Base-by-base conservation (phyloP, 2,888 invertebrate genomes). In the Sepioteuthis lessoniana region DNA sequence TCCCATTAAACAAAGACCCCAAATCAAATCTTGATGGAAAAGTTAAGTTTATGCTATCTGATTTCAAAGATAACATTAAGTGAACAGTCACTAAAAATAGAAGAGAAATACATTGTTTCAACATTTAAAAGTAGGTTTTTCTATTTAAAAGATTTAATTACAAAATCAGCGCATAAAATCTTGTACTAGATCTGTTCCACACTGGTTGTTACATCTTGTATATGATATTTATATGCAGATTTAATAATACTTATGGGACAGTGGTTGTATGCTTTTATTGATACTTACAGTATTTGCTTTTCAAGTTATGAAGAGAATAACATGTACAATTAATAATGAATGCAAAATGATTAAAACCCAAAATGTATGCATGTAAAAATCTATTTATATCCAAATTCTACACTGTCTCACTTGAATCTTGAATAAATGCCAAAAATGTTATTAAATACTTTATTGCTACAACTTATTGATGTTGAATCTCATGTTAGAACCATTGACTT, bases 281-380 rank as follows among this genome's bases (percentile, higher is more conserved):
- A 55, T 55, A 21, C 21, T 25, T 21, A 3, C 7, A 55, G 0
- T 55, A 25, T 21, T 55, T n/a, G 1, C 76, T 35, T n/a, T 76
- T n/a, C 7, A 8, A 76, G 13, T 76, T 76, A 76, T n/a, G 13
- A 76, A 1, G n/a, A 76, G 76, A 76, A n/a, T 16, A 76, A n/a
- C 16, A 76, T 76, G 76, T 16, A 35, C 13, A n/a, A 2, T n/a
- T 76, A 1, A 35, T 76, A 76, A 76, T n/a, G 76, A 76, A n/a
- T n/a, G n/a, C n/a, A 76, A 76, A 76, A 76, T 76, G 76, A 76
- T 76, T 76, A 76, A 76, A 76, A 76, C n/a, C n/a, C 76, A n/a
- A 76, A 76, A n/a, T 76, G 25, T 76, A 35, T 76, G 76, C 76
- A 76, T 16, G n/a, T 35, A 16, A 35, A n/a, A 76, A 76, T 76